These are phyloP conservation scores for Anguilla obscura DNA, from an alignment of 2,797 vertebrate genomes.

Conservation along the genomic window DNA sequence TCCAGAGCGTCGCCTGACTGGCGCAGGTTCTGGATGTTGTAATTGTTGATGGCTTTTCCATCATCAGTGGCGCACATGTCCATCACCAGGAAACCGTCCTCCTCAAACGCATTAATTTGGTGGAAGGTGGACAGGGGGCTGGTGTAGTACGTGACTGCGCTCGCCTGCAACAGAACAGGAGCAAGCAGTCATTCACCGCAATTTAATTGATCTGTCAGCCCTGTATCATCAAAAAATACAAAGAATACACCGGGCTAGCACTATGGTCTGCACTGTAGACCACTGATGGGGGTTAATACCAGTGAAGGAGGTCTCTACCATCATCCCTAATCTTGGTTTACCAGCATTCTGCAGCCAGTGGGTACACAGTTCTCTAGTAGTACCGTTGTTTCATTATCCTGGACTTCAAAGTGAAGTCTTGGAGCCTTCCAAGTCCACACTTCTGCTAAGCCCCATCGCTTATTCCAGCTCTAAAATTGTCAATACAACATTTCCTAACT, in stretches of 20 bases:
- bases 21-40: slow-evolving; percentile 83
- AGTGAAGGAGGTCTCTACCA: not conserved
- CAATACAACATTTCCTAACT: not conserved
- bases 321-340: not conserved
- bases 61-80: slow-evolving; percentile 87
- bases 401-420: not conserved
- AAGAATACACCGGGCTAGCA: not conserved
- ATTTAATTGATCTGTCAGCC: not conserved
- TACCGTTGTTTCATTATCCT: not conserved
- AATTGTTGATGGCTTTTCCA: slow-evolving; percentile 73
- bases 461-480: not conserved
- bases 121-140: slow-evolving; percentile 81
- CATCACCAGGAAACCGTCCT: slow-evolving; percentile 82
- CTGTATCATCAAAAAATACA: not conserved
- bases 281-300: not conserved
- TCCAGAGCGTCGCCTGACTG: slow-evolving; percentile 77
- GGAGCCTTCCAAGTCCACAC: not conserved
- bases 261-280: not conserved
- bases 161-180: slow-evolving; percentile 61
- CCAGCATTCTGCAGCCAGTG: not conserved
- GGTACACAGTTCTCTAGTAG: not conserved
- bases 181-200: slow-evolving; percentile 6
- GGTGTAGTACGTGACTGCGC: slow-evolving; percentile 69
- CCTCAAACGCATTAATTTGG: slow-evolving; percentile 94
- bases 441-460: not conserved